phyloP scores from a whole-genome alignment of 2,888 invertebrate species.

The Pandemis cinnamomeana region DNA sequence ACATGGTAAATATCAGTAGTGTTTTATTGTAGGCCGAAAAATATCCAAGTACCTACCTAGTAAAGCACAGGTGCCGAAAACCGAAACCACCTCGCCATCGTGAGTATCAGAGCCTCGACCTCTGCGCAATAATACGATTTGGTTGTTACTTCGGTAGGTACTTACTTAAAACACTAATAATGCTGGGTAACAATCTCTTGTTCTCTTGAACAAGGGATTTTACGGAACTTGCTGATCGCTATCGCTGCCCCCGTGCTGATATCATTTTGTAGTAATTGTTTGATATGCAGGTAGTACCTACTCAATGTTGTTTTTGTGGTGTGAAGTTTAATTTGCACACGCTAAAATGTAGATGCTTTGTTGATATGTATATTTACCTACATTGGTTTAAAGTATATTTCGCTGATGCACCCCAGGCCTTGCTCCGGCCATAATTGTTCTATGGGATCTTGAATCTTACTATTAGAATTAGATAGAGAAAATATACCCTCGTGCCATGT shows the following conservation, averaged over 20 bases:
- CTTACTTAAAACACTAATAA: constrained; percentile 59
- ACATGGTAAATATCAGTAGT: background rate
- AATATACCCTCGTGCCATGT: too few relatives aligned
- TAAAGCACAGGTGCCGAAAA: background rate
- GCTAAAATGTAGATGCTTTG: background rate
- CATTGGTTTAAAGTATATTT: background rate
- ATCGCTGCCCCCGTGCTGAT: constrained; percentile 44
- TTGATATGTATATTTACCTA: too few relatives aligned
- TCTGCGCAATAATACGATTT: constrained; percentile 65
- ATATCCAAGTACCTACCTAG: background rate
- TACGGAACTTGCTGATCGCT: constrained; percentile 50
- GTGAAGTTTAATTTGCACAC: background rate
- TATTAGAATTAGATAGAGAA: too few relatives aligned
- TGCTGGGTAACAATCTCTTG: constrained; percentile 57
- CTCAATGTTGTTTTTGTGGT: background rate
- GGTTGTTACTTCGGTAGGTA: constrained; percentile 29
- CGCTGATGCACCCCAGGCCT: too few relatives aligned
- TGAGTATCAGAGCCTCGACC: background rate
- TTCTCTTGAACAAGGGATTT: constrained; percentile 55
- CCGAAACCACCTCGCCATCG: background rate
- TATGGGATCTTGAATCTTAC: too few relatives aligned
- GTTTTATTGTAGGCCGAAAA: background rate
- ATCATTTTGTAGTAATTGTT: constrained; percentile 11
- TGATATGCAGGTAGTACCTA: background rate
- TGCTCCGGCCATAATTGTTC: too few relatives aligned